Conservation (phyloP, 2,797 vertebrate genomes). For the Poecilia wingei region DNA sequence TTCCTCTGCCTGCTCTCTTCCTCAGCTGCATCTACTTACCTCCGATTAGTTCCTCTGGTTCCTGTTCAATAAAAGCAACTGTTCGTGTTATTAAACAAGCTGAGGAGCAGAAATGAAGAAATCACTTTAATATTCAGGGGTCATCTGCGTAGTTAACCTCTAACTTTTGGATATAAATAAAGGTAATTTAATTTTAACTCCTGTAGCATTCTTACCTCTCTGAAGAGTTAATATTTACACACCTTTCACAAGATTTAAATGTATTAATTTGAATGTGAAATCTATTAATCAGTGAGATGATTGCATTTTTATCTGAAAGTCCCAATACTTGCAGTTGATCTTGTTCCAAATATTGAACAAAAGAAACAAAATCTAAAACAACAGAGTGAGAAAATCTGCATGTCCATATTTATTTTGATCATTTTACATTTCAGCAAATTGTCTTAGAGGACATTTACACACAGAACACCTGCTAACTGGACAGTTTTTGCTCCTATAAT, state of each 20-base stretch:
- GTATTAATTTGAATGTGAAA: background rate
- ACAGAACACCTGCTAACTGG: conserved; percentile 71
- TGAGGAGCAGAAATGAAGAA: background rate
- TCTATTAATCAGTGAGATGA: background rate
- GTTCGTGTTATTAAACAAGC: background rate
- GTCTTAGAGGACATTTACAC: conserved; percentile 77
- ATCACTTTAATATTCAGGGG: background rate
- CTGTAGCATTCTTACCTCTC: background rate
- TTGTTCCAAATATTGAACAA: background rate
- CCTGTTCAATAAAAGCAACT: background rate
- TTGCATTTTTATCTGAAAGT: background rate
- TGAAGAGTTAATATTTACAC: background rate
- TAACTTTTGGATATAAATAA: background rate
- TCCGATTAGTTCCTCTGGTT: too few relatives aligned
- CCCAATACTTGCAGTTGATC: background rate
- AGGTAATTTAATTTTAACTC: background rate
- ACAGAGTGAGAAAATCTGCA: conserved; percentile 52
- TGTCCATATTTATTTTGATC: conserved; percentile 82
- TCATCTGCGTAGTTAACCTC: background rate
- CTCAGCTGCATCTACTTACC: too few relatives aligned
- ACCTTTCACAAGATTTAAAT: background rate
- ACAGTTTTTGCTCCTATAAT: conserved; percentile 59
- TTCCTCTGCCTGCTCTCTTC: too few relatives aligned
- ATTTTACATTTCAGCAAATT: conserved; percentile 78
- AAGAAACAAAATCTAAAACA: conserved; percentile 27